These are phyloP conservation scores for Eulimnadia texana DNA, from an alignment of 1,140 invertebrate species.

Conservation along the genomic window DNA sequence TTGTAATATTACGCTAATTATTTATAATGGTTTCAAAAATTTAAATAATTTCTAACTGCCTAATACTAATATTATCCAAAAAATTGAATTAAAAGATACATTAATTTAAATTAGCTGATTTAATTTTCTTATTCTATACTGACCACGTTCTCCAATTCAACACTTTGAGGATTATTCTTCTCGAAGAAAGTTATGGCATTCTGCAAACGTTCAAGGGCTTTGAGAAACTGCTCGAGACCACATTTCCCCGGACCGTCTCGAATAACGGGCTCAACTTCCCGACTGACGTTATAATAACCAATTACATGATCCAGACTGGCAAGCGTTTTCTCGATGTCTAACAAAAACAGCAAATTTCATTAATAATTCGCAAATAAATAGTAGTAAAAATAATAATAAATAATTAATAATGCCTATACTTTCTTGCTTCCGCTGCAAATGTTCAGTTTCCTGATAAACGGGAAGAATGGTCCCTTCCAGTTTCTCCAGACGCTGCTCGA, in stretches of 20 bases:
- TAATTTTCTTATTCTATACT: no score
- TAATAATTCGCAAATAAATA: neutral
- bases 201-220: constrained; percentile 68
- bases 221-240: constrained; percentile 54
- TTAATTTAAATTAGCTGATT: no score
- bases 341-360: constrained; percentile 16
- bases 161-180: constrained; percentile 81
- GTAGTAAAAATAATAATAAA: neutral
- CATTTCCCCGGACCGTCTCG: constrained; percentile 52
- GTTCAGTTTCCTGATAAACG: constrained; percentile 89
- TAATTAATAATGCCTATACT: constrained; percentile 43
- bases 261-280: constrained; percentile 65
- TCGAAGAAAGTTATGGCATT: constrained; percentile 83
- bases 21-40: no score
- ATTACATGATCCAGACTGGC: constrained; percentile 73
- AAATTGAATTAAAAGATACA: neutral
- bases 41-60: constrained; percentile 15
- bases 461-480: constrained; percentile 86
- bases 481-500: constrained; percentile 74
- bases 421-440: constrained; percentile 74
- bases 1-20: no score
- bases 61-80: neutral
- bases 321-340: constrained; percentile 48
- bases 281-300: constrained; percentile 72
- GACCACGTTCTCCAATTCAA: constrained; percentile 86